phyloP scores from a whole-genome alignment of 1,140 invertebrate genomes.

The Dreissena polymorpha region DNA sequence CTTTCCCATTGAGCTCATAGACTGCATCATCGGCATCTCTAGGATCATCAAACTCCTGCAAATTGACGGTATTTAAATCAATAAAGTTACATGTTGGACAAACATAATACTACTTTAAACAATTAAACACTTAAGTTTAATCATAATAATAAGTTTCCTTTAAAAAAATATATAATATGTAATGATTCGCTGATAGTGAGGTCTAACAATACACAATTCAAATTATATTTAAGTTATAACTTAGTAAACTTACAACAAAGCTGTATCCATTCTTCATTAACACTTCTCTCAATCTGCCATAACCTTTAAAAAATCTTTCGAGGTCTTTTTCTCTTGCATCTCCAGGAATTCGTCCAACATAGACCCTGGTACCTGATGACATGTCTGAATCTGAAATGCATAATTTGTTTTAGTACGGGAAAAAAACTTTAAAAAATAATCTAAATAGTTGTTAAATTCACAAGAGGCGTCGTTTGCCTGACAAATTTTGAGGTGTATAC shows the following conservation, averaged over 20 bases:
- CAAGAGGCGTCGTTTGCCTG: too few species aligned
- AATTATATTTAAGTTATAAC: too few species aligned
- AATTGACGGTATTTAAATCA: constrained; percentile 53
- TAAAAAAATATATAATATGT: too few species aligned
- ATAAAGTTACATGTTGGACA: too few species aligned
- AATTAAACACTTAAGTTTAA: too few species aligned
- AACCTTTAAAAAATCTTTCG: constrained; percentile 98
- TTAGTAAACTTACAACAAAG: constrained; percentile 98
- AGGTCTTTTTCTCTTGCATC: constrained; percentile 97
- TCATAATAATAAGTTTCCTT: too few species aligned
- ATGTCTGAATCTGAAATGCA: constrained; percentile 1
- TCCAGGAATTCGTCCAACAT: constrained; percentile 94
- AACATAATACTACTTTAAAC: too few species aligned
- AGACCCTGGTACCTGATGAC: constrained; percentile 86
- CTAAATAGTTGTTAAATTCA: too few species aligned
- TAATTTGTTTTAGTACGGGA: background rate
- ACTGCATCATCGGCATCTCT: constrained; percentile 98
- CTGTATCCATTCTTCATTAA: constrained; percentile 99
- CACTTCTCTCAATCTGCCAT: constrained; percentile 96
- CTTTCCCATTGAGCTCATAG: constrained; percentile 97
- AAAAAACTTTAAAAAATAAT: too few species aligned
- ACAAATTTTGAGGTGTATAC: too few species aligned
- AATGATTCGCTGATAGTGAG: too few species aligned
- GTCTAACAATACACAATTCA: too few species aligned
- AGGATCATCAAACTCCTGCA: constrained; percentile 97